These are phyloP conservation scores for Pelagia noctiluca DNA, from an alignment of 30 jellyfish, hydroid and myxozoan species.

Conservation along the genomic window DNA sequence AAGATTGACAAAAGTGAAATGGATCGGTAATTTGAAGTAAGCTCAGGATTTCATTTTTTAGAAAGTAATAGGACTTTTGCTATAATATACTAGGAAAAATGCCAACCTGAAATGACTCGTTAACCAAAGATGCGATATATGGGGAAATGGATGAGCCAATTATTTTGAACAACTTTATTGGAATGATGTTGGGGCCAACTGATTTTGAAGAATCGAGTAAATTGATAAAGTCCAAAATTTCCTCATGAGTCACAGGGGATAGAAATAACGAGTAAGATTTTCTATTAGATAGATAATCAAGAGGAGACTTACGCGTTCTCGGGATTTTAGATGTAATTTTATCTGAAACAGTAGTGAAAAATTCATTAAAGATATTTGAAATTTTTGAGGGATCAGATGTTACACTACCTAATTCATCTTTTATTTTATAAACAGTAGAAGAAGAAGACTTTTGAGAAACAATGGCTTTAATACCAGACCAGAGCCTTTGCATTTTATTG, in stretches of 20 bases:
- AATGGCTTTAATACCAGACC: conserved; percentile 23
- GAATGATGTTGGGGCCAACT: conserved; percentile 63
- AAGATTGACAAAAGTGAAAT: too few relatives aligned
- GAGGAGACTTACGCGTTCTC: background rate
- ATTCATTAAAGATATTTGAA: conserved; percentile 15
- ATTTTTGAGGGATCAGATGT: conserved; percentile 19
- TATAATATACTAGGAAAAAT: too few relatives aligned
- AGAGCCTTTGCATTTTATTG: background rate
- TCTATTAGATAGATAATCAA: background rate
- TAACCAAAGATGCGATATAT: background rate
- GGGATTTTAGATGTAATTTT: conserved; percentile 3
- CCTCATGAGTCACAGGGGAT: background rate
- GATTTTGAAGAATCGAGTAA: conserved; percentile 11
- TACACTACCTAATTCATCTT: background rate
- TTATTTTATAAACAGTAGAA: background rate
- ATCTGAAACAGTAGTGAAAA: background rate
- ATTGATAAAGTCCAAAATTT: background rate
- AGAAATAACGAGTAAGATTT: background rate
- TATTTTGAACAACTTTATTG: conserved; percentile 39
- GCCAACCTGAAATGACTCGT: conserved; percentile 31
- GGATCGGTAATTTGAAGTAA: too few relatives aligned
- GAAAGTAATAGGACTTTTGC: too few relatives aligned
- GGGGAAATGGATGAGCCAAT: background rate
- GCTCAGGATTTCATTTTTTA: too few relatives aligned
- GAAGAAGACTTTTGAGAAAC: background rate